Base-by-base conservation (phyloP, 2,797 vertebrate genomes). In the Orestias chungarensis region DNA sequence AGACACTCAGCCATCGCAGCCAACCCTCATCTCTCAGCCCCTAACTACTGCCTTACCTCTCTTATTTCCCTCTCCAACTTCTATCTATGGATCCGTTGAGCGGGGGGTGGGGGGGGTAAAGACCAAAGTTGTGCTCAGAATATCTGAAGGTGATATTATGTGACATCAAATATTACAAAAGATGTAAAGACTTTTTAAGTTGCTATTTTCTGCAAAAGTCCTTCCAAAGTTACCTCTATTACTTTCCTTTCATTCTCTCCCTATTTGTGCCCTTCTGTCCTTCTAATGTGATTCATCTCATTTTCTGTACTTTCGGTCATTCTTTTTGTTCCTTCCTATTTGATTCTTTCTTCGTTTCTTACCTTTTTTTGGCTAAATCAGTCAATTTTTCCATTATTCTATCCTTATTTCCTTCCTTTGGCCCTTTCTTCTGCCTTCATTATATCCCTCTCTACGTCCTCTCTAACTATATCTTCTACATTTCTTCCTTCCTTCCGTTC, bases 61-160 rank as follows among this genome's bases (percentile, higher is more conserved):
- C 88, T 82, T 82, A 74, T 86, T 84, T 85, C 27, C 79, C 82
- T 46, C 79, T 43, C 18, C 65, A 79, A 59, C 42, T 2, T 0
- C 80, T 87, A 86, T 91, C 88, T 88, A 69, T 88, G 81, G 84
- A 82, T 89, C 85, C 80, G 91, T 91, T 87, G 50, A 25, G 35
- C n/a, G 71, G 79, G 79, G 83, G 81, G 44, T 64, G 33, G 7
- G 44, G 64, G 79, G 76, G 80, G 74, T 87, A 88, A 80, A 74
- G 42, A 79, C 71, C 79, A 29, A 65, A 66, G 68, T 64, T 75
- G 69, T 62, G 38, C 68, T 78, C 44, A 68, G 67, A 78, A 68
- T 69, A 78, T 66, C 47, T 25, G n/a, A 79, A 68, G 78, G 57
- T 55, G 40, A 64, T 40, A 23, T 11, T 38, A 54, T 61, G 74